phyloP scores from a whole-genome alignment of 2,113 vertebrate genomes.

The Thalassarche chlororhynchos region DNA sequence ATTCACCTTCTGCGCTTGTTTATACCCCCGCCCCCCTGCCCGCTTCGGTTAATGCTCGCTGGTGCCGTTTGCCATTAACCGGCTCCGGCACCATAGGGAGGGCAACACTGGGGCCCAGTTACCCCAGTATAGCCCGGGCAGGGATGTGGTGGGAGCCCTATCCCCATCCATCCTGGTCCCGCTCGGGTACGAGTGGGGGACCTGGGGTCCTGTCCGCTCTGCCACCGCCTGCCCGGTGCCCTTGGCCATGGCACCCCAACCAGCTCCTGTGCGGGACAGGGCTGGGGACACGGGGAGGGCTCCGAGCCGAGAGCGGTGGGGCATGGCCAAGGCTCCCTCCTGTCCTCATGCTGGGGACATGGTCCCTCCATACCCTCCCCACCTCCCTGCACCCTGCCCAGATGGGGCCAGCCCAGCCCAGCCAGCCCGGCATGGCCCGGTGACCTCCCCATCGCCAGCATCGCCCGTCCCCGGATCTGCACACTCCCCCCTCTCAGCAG shows the following conservation, averaged over 20 bases:
- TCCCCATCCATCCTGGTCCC: background rate
- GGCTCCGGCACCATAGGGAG: background rate
- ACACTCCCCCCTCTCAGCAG: background rate
- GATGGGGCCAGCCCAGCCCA: fast-evolving
- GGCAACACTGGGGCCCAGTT: background rate
- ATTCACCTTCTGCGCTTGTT: slow-evolving; percentile 34
- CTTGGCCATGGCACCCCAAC: background rate
- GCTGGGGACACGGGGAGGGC: background rate
- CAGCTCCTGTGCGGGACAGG: background rate
- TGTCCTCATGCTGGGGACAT: fast-evolving
- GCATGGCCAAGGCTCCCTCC: background rate
- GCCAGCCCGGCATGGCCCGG: background rate
- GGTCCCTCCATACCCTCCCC: background rate
- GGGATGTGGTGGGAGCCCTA: background rate
- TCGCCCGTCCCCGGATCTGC: fast-evolving
- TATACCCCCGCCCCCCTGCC: background rate
- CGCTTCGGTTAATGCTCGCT: background rate
- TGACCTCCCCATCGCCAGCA: background rate
- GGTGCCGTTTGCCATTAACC: slow-evolving; percentile 15
- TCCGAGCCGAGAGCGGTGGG: background rate
- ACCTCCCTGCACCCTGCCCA: background rate
- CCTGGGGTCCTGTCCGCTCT: background rate
- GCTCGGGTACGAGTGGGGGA: fast-evolving
- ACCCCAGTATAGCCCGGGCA: background rate
- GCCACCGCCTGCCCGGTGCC: fast-evolving